These are phyloP conservation scores for Dromas ardeola DNA, from an alignment of 2,113 vertebrate genomes.

Conservation along the genomic window DNA sequence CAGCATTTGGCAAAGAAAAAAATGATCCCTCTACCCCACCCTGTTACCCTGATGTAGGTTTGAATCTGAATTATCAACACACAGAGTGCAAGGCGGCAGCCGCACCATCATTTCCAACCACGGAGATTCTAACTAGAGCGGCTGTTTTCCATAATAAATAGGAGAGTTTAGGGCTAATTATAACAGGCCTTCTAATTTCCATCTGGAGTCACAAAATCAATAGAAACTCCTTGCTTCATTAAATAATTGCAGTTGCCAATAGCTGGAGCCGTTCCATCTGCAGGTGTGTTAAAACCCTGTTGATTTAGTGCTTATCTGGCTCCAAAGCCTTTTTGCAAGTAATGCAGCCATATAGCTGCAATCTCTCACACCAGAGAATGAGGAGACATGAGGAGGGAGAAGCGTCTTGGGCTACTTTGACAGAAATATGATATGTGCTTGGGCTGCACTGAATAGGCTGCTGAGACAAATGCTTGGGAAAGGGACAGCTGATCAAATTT, in stretches of 20 bases:
- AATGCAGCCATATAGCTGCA: neutral
- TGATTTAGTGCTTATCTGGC: neutral
- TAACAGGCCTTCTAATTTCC: slow-evolving; percentile 37
- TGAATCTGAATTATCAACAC: neutral
- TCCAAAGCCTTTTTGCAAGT: neutral
- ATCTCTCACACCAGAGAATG: neutral
- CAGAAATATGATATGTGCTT: neutral
- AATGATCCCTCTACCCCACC: fast-evolving
- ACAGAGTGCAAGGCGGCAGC: neutral
- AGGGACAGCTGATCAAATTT: neutral
- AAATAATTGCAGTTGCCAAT: slow-evolving; percentile 40
- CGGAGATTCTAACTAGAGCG: neutral
- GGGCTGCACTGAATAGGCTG: neutral
- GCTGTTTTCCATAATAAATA: neutral
- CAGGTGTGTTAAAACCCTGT: neutral
- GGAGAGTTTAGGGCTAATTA: slow-evolving; percentile 48
- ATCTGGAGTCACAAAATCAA: slow-evolving; percentile 53
- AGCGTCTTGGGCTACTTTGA: neutral
- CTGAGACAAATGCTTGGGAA: neutral
- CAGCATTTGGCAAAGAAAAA: neutral
- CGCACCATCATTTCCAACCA: neutral
- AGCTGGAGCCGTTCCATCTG: neutral
- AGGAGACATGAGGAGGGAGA: neutral
- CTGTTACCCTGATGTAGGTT: neutral
- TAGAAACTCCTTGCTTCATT: slow-evolving; percentile 43